Percentiles rank a stretch among this genome's conserved stretches.
Conservation (phyloP, 2,888 invertebrate genomes). For the Eudasyphora cyanicolor region DNA sequence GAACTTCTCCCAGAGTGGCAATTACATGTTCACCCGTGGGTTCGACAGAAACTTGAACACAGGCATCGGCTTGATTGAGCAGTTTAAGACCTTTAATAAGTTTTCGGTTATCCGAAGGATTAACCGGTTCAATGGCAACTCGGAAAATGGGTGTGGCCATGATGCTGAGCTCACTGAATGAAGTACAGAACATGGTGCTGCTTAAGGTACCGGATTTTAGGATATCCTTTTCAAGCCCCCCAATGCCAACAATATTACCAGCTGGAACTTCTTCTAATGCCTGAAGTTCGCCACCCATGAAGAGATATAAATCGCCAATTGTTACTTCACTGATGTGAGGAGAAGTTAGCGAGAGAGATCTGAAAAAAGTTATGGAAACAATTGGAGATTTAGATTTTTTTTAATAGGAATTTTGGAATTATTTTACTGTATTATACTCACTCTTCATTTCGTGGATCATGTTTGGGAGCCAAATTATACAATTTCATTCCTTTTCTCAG, state of each 20-base stretch:
- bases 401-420: not conserved
- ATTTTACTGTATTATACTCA: conserved; percentile 43
- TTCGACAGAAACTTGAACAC: conserved; percentile 93
- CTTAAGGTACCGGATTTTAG: conserved; percentile 95
- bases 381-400: not conserved
- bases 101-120: conserved; percentile 88
- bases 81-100: conserved; percentile 89
- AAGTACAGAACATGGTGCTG: conserved; percentile 89
- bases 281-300: conserved; percentile 96
- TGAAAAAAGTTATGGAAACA: conserved; percentile 31
- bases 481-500: conserved; percentile 88
- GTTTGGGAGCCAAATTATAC: conserved; percentile 93
- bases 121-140: conserved; percentile 94
- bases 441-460: conserved; percentile 86
- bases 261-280: conserved; percentile 89
- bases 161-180: conserved; percentile 90
- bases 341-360: conserved; percentile 68
- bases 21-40: conserved; percentile 97
- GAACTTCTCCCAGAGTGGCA: conserved; percentile 97
- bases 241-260: conserved; percentile 95
- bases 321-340: conserved; percentile 78
- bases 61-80: conserved; percentile 94
- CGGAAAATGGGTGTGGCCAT: conserved; percentile 93
- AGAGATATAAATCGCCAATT: conserved; percentile 89
- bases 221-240: conserved; percentile 90